Evolutionary conservation across 1,140 invertebrate genomes (phyloP), one percentile per base, ranked within the genome.

Genomic region (Pogonognathellus flavescens): DNA sequence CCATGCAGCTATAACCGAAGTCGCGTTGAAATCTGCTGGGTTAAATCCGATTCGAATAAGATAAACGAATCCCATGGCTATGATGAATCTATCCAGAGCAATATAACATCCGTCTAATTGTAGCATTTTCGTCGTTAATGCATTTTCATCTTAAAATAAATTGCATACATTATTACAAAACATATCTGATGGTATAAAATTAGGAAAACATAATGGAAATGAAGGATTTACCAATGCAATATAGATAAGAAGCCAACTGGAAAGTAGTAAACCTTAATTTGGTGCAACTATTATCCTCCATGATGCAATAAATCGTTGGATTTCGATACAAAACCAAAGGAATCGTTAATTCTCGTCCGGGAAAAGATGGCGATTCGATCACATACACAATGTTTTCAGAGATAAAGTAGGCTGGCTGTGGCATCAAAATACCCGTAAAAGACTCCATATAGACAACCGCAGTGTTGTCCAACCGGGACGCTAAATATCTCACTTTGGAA

Each of bases 61-160:
- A 49, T 76, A 76, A 76, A 76, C 31, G 9, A 76, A 76, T 9
- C 25, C 70, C 70, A 76, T 76, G 16, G 70, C 70, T 50, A 76
- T 49, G 25, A 76, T 76, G 31, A n/a, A 76, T 16, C 70, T 25
- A 50, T 76, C 70, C 41, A 76, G 49, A 10, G 49, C 41, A 50
- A 76, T 76, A 11, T 49, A 76, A 14, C 70, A 76, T 16, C 70
- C 70, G 49, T 76, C 70, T 18, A 76, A 76, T 13, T 76, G 31
- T 18, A 76, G 70, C 70, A 76, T 76, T 50, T 31, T 49, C n/a
- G 41, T 41, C 5, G 5, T 18, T 10, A 76, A 16, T 8, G 14
- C 8, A 50, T 14, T 76, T 76, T 76, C 70, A 50, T 76, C 70
- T 76, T 31, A 7, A 76, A 41, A 25, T 76, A 41, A 31, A 41